Conservation (phyloP, 2,888 invertebrate genomes). For the Esperia sulphurella region DNA sequence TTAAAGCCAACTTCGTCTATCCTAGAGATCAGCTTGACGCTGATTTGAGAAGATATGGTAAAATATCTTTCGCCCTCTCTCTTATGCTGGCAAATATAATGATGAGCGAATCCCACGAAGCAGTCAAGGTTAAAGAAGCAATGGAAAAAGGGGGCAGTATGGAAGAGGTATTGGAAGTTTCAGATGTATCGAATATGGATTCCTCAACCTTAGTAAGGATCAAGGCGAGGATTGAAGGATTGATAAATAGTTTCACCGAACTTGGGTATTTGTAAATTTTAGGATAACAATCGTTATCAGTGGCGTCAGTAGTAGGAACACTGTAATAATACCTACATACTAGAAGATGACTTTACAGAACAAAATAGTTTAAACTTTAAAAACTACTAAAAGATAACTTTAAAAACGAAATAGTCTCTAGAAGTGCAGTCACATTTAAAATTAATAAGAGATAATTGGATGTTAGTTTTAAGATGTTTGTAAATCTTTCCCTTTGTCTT, state of each 20-base stretch:
- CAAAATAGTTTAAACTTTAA: too few species aligned
- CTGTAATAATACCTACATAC: too few species aligned
- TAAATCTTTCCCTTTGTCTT: too few species aligned
- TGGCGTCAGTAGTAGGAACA: too few species aligned
- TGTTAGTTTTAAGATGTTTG: too few species aligned
- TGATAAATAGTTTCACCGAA: conserved; percentile 25
- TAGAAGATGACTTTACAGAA: too few species aligned
- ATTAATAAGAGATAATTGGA: too few species aligned
- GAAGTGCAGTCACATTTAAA: too few species aligned
- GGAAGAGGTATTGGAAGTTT: not conserved
- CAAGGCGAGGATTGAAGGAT: conserved; percentile 22
- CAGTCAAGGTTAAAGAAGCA: conserved; percentile 10
- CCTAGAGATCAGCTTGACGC: conserved; percentile 28
- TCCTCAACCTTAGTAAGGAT: conserved; percentile 1
- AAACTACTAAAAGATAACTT: too few species aligned
- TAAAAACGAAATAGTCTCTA: too few species aligned
- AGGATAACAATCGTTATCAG: too few species aligned
- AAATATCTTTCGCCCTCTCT: conserved; percentile 17
- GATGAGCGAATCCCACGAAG: conserved; percentile 23
- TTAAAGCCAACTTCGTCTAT: conserved; percentile 25
- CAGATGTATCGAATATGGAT: not conserved
- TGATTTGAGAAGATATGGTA: conserved; percentile 30
- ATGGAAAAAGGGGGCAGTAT: not conserved
- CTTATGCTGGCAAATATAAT: conserved; percentile 19
- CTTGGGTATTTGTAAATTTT: conserved; percentile 21